Conservation (phyloP, 1,140 invertebrate genomes). For the Druon quercuslanigerum region DNA sequence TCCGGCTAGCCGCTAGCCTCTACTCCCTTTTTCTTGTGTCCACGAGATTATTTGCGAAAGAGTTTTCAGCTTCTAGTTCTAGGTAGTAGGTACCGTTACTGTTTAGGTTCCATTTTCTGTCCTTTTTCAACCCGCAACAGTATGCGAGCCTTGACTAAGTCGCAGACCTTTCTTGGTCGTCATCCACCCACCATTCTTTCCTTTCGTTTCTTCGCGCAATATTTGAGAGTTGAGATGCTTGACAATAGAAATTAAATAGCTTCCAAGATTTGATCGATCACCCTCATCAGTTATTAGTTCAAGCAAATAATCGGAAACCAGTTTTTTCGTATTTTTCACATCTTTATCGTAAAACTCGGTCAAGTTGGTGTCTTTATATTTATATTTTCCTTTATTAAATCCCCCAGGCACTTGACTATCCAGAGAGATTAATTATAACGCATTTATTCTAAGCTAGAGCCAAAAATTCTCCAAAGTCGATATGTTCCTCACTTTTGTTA, state of each 20-base stretch:
- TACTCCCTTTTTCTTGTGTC: constrained; percentile 43
- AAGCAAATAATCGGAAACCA: background rate
- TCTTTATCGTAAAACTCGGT: constrained; percentile 20
- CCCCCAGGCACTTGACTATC: too few relatives aligned
- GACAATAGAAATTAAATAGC: constrained; percentile 43
- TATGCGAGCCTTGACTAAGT: constrained; percentile 46
- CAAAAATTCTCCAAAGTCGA: too few relatives aligned
- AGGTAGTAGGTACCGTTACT: constrained; percentile 47
- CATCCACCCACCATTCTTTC: constrained; percentile 29
- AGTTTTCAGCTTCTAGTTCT: constrained; percentile 58
- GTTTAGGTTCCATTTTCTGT: constrained; percentile 50
- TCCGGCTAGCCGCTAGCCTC: constrained; percentile 35
- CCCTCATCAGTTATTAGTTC: constrained; percentile 23
- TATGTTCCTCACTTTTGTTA: too few relatives aligned
- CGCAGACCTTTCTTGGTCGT: constrained; percentile 33
- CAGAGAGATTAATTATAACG: too few relatives aligned
- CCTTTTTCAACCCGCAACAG: constrained; percentile 46
- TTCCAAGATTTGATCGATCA: constrained; percentile 13
- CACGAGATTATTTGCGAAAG: constrained; percentile 70
- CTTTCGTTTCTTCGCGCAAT: constrained; percentile 48
- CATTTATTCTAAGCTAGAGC: too few relatives aligned
- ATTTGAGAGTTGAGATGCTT: constrained; percentile 38
- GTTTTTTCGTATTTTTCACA: background rate
- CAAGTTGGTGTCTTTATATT: background rate
- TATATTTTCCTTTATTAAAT: background rate